Evolutionary conservation across 1,140 invertebrate genomes (phyloP), one percentile per base, ranked within the genome.

Genomic region (Tetramorium parvispinum): DNA sequence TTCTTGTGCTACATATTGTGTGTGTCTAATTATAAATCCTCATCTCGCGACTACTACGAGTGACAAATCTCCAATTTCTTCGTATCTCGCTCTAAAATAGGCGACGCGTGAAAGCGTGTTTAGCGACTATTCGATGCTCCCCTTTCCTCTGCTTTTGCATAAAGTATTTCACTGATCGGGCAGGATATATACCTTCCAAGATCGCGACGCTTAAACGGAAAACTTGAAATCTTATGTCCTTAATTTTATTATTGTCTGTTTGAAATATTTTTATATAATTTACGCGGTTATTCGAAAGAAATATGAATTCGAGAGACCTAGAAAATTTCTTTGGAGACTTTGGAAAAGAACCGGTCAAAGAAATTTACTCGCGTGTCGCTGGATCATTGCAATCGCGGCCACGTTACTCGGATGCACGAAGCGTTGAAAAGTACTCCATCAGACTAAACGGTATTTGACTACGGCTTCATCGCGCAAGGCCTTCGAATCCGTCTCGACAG

Each of bases 381-480:
- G 7, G 61, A 49, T 85, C 16, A 40, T 70, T 6, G 55, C 3
- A 24, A 66, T 75, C 24, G 27, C 46, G 13, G 43, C 11, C 63
- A 65, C 73, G 82, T 77, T 40, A 8, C n/a, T 76, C 27, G 24
- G 57, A 61, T 32, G 57, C 89, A 77, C 70, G 73, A 37, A 91
- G 87, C 85, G 91, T 91, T 89, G 87, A 92, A 88, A 79, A 91
- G 86, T 92, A 85, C 83, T 88, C 83, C 89, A 91, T 90, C 91
- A 89, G 79, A 85, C 88, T 87, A 91, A 92, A 92, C 91, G 89
- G 91, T 90, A 91, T 91, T 91, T 65, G 83, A 85, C 79, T 88
- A 88, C 86, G 86, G 87, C 83, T 63, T 88, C 40, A 18, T 43
- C 86, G 87, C 59, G 61, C 51, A 59, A 49, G 49, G n/a, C 37